Percentiles rank a stretch among this genome's conserved stretches.
These are phyloP conservation scores for Octodon degus DNA, from an alignment of 2,113 vertebrate species.

Conservation along the genomic window DNA sequence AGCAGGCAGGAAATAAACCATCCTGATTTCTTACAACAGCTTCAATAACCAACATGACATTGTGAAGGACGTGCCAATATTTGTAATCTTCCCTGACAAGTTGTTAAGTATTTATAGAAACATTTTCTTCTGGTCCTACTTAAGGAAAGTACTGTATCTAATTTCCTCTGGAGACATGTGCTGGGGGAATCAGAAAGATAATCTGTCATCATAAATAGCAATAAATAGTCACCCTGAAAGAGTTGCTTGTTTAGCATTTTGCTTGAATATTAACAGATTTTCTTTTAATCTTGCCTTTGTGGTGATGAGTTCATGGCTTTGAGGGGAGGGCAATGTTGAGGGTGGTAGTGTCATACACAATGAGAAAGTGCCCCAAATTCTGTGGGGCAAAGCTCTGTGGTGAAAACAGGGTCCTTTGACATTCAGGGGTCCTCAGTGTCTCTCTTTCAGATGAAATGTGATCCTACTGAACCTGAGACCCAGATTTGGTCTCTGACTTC, in stretches of 20 bases:
- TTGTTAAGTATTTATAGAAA: constrained; percentile 87
- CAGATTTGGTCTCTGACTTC: neutral
- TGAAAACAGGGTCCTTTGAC: neutral
- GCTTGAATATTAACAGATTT: constrained; percentile 74
- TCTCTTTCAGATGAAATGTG: neutral
- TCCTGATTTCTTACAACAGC: constrained; percentile 71
- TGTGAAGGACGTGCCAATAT: constrained; percentile 81
- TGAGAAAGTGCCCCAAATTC: neutral
- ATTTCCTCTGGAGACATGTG: constrained; percentile 84
- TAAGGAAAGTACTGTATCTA: constrained; percentile 82
- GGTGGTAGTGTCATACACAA: neutral
- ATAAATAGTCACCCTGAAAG: constrained; percentile 77
- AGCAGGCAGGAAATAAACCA: constrained; percentile 61
- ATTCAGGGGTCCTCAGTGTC: fast-evolving
- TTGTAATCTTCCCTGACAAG: constrained; percentile 83
- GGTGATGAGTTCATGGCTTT: neutral
- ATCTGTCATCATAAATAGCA: constrained; percentile 83
- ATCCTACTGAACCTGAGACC: neutral
- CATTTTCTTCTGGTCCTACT: constrained; percentile 83
- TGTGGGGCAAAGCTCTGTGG: neutral
- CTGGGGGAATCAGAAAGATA: constrained; percentile 81
- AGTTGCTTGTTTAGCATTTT: constrained; percentile 79
- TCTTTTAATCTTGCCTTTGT: constrained; percentile 23
- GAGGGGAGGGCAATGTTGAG: neutral
- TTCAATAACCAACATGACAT: constrained; percentile 73